A percentile compares a stretch with the other conserved stretches of the same genome.
phyloP scores from a whole-genome alignment of 2,797 vertebrate genomes.

The Peromyscus melanophrys region DNA sequence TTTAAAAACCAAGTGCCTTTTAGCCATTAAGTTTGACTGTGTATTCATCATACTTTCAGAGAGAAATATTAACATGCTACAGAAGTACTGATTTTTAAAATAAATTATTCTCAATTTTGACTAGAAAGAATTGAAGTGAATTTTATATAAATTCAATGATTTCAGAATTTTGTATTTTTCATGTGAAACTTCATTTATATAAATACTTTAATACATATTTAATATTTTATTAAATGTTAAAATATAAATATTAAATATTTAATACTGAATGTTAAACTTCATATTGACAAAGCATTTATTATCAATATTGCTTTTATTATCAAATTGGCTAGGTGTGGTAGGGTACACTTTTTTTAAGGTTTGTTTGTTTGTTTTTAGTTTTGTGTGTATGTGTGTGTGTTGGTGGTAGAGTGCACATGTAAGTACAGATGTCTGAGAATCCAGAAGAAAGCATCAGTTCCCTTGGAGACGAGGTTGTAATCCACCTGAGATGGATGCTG shows the following conservation, averaged over 20 bases:
- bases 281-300: background rate
- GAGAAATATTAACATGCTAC: conserved; percentile 12
- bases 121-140: conserved; percentile 28
- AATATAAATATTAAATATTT: no score
- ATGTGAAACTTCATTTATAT: background rate
- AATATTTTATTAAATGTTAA: no score
- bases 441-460: background rate
- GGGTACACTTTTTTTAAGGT: background rate
- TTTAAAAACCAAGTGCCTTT: conserved; percentile 26
- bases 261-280: background rate
- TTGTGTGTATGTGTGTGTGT: background rate
- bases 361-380: background rate
- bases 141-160: background rate
- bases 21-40: background rate
- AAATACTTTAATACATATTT: background rate
- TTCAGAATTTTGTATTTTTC: conserved; percentile 27
- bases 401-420: background rate
- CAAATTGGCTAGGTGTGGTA: background rate
- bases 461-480: background rate
- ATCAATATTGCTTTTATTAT: background rate
- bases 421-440: background rate
- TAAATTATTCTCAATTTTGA: background rate
- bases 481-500: background rate
- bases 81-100: conserved; percentile 32
- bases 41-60: conserved; percentile 18